Base-by-base conservation (phyloP, 2,888 invertebrate genomes). In the Eupsilia transversa region DNA sequence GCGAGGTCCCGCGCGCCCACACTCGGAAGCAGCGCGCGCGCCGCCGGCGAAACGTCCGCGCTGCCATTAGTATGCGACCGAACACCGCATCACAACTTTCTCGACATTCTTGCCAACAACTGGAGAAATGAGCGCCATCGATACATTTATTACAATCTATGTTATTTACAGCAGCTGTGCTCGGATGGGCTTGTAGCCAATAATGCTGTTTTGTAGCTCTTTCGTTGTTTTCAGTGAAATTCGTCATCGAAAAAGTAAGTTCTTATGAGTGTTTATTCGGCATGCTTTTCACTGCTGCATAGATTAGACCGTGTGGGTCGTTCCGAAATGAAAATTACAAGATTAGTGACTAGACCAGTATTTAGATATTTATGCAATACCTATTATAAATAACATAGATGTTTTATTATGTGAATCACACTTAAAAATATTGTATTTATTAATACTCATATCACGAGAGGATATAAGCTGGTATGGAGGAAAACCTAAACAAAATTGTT, bases 81-180 rank as follows among this genome's bases (percentile, higher is more conserved):
- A 90, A 92, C 92, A 89, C 90, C 93, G 93, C 94, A 94, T 94
- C 94, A 95, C 94, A 94, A 96, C 96, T 96, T 96, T 96, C 96
- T 94, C 96, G 94, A 95, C 96, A 96, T 96, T 96, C 96, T 94
- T 95, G 92, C 91, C 92, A 92, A 90, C 92, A 90, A 89, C 90
- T 91, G 93, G 95, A 94, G 96, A 96, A 95, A 96, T 94, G 95
- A 91, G 91, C 91, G 91, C 92, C 93, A 91, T 92, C 92, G 92
- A 93, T 93, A 93, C 92, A 92, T 86, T 84, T 91, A 89, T 86
- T 82, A 86, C 87, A 82, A 87, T 87, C 83, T 87, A 87, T 84
- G 74, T 79, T 87, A 83, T 87, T 86, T 85, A 85, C 77, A 83
- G 67, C 56, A 83, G 56, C 69, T 66, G 46, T 63, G 65, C 43